Base-by-base conservation (phyloP, 2,888 invertebrate genomes). In the Drosophila greeni region DNA sequence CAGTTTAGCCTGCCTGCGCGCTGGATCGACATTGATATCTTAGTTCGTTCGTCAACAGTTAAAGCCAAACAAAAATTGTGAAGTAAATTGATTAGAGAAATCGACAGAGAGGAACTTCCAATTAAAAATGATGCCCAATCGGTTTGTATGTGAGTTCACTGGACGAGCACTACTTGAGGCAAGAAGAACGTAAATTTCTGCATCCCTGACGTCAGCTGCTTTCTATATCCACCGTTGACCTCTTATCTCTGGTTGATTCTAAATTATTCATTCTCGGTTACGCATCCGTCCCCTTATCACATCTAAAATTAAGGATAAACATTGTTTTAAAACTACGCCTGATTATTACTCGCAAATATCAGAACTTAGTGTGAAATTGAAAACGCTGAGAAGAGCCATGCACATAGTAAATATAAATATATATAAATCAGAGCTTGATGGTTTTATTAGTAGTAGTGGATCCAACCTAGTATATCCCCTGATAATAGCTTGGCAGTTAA, bases 41-140 rank as follows among this genome's bases (percentile, higher is more conserved):
- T 11, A 42, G 42, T 26, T 42, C 9, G n/a, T 42, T 42, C 16
- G 16, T 42, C 43, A 26, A 18, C 11, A 16, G 26, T 7, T 16
- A 6, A 24, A 24, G 4, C 12, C 11, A 33, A 45, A 14, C 8
- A 16, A 54, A n/a, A 16, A 23, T 34, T n/a, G 8, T 29, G 14
- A 43, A 26, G 4, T 5, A 18, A 26, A 20, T 33, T 26, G 14
- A 24, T 14, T 20, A 24, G 5, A 43, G 16, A 12, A 16, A 16
- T 11, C 20, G 11, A 3, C 37, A 47, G 37, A 51, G n/a, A 66
- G 58, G 33, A 66, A 58, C 39, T 56, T 42, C 71, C 61, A 70
- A 66, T 52, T 33, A 8, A 20, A 45, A 40, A 82, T 76, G 75
- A 64, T 81, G 70, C 68, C 78, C 1, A 76, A 72, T 16, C 54